A percentile compares a stretch with the other conserved stretches of the same genome.
Evolutionary conservation across 2,797 vertebrate genomes (phyloP).

Genomic region (Buphagus erythrorhynchus): DNA sequence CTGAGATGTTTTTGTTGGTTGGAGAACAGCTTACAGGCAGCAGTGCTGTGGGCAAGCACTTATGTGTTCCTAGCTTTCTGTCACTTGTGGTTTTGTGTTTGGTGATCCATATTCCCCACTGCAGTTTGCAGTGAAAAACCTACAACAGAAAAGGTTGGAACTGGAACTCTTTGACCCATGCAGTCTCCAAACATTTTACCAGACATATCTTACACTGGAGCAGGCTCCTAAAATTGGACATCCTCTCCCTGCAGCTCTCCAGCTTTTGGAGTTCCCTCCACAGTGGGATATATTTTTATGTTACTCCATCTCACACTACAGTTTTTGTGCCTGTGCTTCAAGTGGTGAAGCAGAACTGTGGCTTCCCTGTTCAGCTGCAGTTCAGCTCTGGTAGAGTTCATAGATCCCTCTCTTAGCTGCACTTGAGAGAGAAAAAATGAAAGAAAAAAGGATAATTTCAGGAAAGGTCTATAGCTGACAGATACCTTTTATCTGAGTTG

Average conservation of each 20-base stretch:
- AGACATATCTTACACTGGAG: background rate
- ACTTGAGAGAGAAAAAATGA: background rate
- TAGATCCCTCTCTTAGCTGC: background rate
- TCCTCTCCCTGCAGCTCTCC: background rate
- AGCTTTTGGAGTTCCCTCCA: background rate
- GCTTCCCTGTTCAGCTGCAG: background rate
- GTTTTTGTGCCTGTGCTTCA: background rate
- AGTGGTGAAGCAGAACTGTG: background rate
- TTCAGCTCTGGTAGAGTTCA: background rate
- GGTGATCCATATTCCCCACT: background rate
- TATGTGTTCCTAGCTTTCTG: background rate
- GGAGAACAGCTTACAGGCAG: constrained; percentile 36
- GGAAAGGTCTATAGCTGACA: background rate
- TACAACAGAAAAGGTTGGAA: background rate
- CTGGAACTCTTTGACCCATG: background rate
- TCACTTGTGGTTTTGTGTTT: constrained; percentile 44
- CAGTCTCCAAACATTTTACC: background rate
- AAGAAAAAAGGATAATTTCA: background rate
- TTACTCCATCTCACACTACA: background rate
- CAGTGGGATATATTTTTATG: background rate
- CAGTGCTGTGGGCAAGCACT: constrained; percentile 33
- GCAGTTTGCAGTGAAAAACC: background rate
- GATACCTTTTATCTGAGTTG: background rate
- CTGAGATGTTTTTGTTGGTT: constrained; percentile 45
- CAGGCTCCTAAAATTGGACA: background rate